phyloP scores from a whole-genome alignment of 2,888 invertebrate species.

The Chaetoderma sp. region DNA sequence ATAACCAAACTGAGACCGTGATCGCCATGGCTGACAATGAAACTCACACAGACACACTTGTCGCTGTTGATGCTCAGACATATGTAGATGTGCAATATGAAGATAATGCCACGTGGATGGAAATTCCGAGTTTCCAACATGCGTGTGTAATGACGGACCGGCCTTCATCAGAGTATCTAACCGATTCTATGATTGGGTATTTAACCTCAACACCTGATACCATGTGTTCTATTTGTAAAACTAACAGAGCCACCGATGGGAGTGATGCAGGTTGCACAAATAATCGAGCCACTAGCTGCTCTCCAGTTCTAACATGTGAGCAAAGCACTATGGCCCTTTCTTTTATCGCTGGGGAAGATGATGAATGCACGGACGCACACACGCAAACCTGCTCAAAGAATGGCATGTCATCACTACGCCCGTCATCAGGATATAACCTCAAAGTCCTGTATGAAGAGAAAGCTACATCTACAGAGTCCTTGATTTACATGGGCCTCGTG shows the following conservation, averaged over 20 bases:
- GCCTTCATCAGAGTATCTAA: not conserved
- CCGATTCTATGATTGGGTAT: not conserved
- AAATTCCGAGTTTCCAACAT: slow-evolving; percentile 13
- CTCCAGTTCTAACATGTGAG: slow-evolving; percentile 42
- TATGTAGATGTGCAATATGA: slow-evolving; percentile 43
- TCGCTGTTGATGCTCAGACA: slow-evolving; percentile 52
- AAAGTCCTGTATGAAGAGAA: slow-evolving; percentile 39
- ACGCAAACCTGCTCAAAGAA: not conserved
- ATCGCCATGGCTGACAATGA: slow-evolving; percentile 51
- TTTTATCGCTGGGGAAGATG: not conserved
- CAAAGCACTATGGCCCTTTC: slow-evolving; percentile 52
- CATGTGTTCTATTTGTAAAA: too few species aligned
- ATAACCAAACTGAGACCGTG: slow-evolving; percentile 48
- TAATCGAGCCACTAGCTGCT: slow-evolving; percentile 22
- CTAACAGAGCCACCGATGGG: not conserved
- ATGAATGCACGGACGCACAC: too few species aligned
- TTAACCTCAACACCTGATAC: not conserved
- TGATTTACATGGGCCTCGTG: slow-evolving; percentile 59
- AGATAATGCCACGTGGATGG: slow-evolving; percentile 47
- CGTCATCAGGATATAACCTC: not conserved
- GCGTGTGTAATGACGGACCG: not conserved
- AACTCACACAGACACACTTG: slow-evolving; percentile 51
- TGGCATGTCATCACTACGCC: not conserved
- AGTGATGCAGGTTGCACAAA: not conserved
- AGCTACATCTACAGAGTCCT: slow-evolving; percentile 59